phyloP scores from a whole-genome alignment of 2,888 invertebrate species.

The Agrochola lychnidis region DNA sequence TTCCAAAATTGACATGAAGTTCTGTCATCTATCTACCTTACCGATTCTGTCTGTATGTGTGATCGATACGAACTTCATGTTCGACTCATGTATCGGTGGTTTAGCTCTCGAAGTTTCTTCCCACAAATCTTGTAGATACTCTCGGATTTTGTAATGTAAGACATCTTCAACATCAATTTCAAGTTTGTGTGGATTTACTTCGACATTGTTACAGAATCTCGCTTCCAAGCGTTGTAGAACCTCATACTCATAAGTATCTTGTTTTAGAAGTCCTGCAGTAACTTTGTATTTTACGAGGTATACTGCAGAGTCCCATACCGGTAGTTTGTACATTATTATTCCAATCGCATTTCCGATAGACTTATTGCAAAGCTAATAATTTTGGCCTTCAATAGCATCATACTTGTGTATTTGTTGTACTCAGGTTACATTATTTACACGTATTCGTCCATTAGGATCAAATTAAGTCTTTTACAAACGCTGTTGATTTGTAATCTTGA shows the following conservation, averaged over 20 bases:
- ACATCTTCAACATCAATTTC: constrained; percentile 34
- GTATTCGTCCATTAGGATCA: constrained; percentile 11
- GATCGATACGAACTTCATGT: constrained; percentile 22
- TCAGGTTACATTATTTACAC: background rate
- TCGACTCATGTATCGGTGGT: constrained; percentile 15
- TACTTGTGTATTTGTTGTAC: constrained; percentile 1
- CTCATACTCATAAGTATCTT: background rate
- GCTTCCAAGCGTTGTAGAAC: constrained; percentile 11
- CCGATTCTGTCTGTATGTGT: background rate
- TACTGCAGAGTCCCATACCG: constrained; percentile 5
- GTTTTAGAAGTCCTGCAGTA: constrained; percentile 2
- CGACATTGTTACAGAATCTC: constrained; percentile 7
- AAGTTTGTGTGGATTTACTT: constrained; percentile 28
- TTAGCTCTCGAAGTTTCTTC: constrained; percentile 38
- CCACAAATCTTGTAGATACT: constrained; percentile 10
- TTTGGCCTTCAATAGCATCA: constrained; percentile 12
- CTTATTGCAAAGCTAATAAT: constrained; percentile 40
- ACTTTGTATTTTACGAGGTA: constrained; percentile 25
- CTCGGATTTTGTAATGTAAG: constrained; percentile 30
- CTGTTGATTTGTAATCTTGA: constrained; percentile 10
- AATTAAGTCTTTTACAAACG: background rate
- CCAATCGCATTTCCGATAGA: constrained; percentile 42
- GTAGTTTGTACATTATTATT: constrained; percentile 53
- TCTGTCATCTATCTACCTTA: background rate
- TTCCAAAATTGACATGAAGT: background rate